phyloP scores from a whole-genome alignment of 2,797 vertebrate species.

The Cercopithecus mitis region DNA sequence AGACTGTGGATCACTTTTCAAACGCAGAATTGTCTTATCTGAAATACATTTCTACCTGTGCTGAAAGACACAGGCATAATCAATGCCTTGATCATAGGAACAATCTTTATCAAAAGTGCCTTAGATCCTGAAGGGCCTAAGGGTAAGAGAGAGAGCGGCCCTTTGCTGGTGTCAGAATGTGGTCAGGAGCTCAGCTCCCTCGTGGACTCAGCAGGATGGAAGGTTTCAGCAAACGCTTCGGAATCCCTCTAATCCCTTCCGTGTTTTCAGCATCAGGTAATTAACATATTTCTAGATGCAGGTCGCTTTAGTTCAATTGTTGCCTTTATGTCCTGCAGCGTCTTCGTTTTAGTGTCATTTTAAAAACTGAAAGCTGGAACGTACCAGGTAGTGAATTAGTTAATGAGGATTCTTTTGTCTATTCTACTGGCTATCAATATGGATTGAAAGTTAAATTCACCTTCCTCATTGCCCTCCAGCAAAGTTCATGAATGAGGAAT shows the following conservation, averaged over 20 bases:
- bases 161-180: slow-evolving; percentile 46
- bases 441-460: slow-evolving; percentile 22
- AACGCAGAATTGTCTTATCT: slow-evolving; percentile 76
- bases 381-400: not conserved
- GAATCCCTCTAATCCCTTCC: slow-evolving; percentile 56
- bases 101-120: slow-evolving; percentile 72
- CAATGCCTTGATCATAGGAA: slow-evolving; percentile 70
- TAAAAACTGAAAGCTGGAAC: slow-evolving; percentile 10
- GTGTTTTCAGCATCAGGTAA: slow-evolving; percentile 67
- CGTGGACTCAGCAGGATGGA: not conserved
- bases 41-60: slow-evolving; percentile 75
- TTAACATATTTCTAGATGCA: slow-evolving; percentile 58
- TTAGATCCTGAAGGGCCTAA: slow-evolving; percentile 66
- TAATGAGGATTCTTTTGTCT: not conserved
- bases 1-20: slow-evolving; percentile 79
- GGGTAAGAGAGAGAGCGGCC: slow-evolving; percentile 12
- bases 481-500: not conserved
- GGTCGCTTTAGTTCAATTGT: not conserved
- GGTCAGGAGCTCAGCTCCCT: not conserved
- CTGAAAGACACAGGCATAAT: slow-evolving; percentile 75
- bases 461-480: not conserved
- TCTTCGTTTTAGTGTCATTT: not conserved
- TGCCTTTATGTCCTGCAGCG: not conserved
- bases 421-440: not conserved
- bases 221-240: slow-evolving; percentile 41